Evolutionary conservation across 2,113 vertebrate species (phyloP), one percentile per base, ranked within the genome.

Genomic region (Callospermophilus lateralis): DNA sequence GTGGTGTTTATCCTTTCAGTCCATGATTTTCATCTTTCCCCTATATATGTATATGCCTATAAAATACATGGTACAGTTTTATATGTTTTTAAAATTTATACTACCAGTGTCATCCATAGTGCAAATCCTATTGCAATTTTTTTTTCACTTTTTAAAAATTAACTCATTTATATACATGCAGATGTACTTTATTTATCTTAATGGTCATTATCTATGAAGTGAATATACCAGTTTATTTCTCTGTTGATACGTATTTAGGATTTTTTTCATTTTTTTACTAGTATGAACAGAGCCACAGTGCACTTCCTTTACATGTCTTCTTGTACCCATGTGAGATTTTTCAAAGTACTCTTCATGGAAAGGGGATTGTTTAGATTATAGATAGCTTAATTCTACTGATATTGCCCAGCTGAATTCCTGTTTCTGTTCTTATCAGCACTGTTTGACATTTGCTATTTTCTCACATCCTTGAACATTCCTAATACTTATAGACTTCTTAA

Each of bases 91-190:
- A 77, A 74, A 61, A 45, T 92, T 85, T 85, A 2, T 84, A 32
- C 67, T 83, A 76, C 80, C 34, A 2, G 30, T 70, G 48, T 85
- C 67, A 78, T 72, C 51, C 1, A 63, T 63, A 76, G 37, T 15
- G 51, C 19, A 34, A 72, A 84, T 26, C 17, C 42, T 84, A 42
- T 95, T 85, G 26, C 24, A 58, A 15, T 53, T 30, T 83, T 79
- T 95, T 90, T 92, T 24, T 53, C 26, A 77, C 26, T 65, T 84
- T 92, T 96, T 88, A 30, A 37, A 76, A 45, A n/a, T 68, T 48
- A 39, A 12, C 37, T 7, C 30, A 10, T 76, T 72, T 86, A 70
- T 84, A 80, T 77, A 20, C 19, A 45, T 70, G 1, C 51, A 89
- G 10, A 20, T 93, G 15, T 77, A 68, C 51, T 72, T 85, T 4